phyloP scores from a whole-genome alignment of 2,797 vertebrate genomes.

The Rhinoraja longicauda region DNA sequence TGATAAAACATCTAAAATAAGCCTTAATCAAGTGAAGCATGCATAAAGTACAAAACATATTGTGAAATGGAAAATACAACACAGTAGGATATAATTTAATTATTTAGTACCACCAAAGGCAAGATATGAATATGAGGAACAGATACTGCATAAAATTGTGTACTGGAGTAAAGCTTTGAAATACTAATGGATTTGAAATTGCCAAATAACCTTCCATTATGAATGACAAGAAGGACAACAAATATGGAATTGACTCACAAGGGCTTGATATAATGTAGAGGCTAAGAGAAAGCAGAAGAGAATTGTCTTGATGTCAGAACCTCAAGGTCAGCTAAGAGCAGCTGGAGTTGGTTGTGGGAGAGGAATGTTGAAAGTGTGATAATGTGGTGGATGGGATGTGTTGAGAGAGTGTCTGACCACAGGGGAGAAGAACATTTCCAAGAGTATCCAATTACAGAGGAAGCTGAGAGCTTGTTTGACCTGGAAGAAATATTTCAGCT shows the following conservation, averaged over 20 bases:
- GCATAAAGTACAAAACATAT: background rate
- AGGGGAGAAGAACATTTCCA: background rate
- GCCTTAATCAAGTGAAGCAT: background rate
- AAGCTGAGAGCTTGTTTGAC: background rate
- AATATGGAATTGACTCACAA: background rate
- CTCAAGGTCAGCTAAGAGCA: too few species aligned
- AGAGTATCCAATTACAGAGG: background rate
- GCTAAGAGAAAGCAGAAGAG: background rate
- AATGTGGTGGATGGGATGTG: background rate
- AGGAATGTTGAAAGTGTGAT: background rate
- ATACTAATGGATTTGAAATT: constrained; percentile 14
- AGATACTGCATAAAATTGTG: background rate
- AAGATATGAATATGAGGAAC: background rate
- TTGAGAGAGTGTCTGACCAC: too few species aligned
- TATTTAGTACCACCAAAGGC: background rate
- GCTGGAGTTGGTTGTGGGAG: background rate
- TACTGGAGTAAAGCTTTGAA: background rate
- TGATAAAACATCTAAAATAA: background rate
- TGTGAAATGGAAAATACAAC: background rate
- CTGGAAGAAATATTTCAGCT: background rate
- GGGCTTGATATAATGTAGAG: background rate
- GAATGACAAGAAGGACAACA: background rate
- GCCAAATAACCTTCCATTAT: background rate
- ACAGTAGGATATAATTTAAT: background rate
- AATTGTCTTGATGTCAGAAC: background rate